These are phyloP conservation scores for Callipepla squamata DNA, from an alignment of 2,113 vertebrate genomes.

Conservation along the genomic window DNA sequence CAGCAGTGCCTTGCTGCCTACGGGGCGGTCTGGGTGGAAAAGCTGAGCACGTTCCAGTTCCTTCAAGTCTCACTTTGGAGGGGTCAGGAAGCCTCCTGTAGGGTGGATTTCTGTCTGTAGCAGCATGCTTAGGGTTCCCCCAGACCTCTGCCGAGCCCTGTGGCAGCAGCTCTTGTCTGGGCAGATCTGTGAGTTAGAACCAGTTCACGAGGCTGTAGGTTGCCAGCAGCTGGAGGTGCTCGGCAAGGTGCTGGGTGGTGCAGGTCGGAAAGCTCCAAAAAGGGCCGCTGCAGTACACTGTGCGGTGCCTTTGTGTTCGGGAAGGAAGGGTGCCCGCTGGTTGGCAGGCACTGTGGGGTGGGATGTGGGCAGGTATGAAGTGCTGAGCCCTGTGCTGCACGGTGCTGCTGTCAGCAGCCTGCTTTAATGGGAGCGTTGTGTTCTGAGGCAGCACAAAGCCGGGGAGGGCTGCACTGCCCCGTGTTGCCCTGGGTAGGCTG, in stretches of 20 bases:
- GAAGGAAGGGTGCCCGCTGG: not conserved
- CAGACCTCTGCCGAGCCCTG: not conserved
- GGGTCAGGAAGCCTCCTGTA: not conserved
- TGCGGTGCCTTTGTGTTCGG: not conserved
- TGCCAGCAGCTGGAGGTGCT: not conserved
- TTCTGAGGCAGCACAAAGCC: not conserved
- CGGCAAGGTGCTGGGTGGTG: too few species aligned
- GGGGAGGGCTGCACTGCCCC: not conserved
- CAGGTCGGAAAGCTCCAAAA: not conserved
- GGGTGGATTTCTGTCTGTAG: not conserved
- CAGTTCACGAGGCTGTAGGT: not conserved
- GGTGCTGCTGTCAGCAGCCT: not conserved
- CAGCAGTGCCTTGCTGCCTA: not conserved
- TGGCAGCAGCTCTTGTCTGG: not conserved
- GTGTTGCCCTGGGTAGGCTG: not conserved
- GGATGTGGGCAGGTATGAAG: not conserved
- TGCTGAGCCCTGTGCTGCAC: not conserved
- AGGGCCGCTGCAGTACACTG: not conserved
- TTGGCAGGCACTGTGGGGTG: not conserved
- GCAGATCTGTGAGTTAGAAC: not conserved
- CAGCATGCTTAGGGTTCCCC: not conserved
- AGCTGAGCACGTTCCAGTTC: not conserved
- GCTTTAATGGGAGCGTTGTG: not conserved
- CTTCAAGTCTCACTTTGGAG: not conserved
- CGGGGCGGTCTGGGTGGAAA: not conserved